phyloP scores from a whole-genome alignment of 1,140 invertebrate species.

The Cherax quadricarinatus region DNA sequence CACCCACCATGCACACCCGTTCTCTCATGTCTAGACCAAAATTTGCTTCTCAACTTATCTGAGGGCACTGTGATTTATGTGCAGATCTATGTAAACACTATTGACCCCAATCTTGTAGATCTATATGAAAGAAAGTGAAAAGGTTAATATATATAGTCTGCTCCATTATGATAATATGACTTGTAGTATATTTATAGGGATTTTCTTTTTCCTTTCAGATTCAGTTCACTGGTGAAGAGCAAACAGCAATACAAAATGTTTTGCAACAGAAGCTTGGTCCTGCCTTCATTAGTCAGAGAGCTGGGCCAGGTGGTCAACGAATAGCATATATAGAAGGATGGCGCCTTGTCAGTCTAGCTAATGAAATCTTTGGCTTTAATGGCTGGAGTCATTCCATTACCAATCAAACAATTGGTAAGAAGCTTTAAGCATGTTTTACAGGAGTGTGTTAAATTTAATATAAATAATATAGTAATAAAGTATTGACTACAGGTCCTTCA shows the following conservation, averaged over 20 bases:
- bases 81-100: no score
- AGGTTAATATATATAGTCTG: no score
- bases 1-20: no score
- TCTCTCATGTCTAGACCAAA: no score
- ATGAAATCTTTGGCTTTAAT: conserved; percentile 79
- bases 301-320: conserved; percentile 78
- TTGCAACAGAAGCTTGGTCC: conserved; percentile 77
- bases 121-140: no score
- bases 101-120: no score
- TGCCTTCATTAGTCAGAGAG: conserved; percentile 78
- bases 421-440: not conserved
- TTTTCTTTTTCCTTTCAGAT: conserved; percentile 30
- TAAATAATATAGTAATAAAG: no score
- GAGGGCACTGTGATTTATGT: no score
- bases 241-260: conserved; percentile 78
- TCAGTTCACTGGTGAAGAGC: conserved; percentile 65
- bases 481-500: no score
- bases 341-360: conserved; percentile 77
- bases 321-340: conserved; percentile 79
- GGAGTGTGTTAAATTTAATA: no score
- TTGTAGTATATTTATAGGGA: not conserved
- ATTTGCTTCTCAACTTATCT: no score
- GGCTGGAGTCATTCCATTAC: conserved; percentile 79
- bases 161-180: not conserved
- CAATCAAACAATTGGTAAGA: conserved; percentile 77